Conservation (phyloP, 2,113 vertebrate genomes). For the Trematomus loennbergii region DNA sequence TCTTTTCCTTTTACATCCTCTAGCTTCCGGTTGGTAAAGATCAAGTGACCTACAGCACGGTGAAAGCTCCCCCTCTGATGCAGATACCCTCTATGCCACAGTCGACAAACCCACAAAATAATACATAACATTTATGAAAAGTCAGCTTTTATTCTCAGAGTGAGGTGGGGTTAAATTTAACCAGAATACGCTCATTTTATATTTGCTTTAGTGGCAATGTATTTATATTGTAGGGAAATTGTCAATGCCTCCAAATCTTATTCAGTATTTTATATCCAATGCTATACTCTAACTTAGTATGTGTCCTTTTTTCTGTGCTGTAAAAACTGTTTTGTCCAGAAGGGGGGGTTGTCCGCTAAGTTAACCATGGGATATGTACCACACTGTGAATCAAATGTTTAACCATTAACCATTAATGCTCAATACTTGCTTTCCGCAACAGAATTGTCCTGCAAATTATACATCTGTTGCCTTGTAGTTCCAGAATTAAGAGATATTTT, state of each 20-base stretch:
- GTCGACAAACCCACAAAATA: neutral
- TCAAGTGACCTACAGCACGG: constrained; percentile 38
- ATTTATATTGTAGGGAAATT: neutral
- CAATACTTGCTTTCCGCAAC: neutral
- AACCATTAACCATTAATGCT: too few species aligned
- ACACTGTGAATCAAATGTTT: neutral
- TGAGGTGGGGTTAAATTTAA: neutral
- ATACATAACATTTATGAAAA: neutral
- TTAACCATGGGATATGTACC: neutral
- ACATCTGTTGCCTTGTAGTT: neutral
- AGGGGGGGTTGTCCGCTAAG: constrained; percentile 20
- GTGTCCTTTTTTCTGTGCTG: neutral
- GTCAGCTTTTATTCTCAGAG: too few species aligned
- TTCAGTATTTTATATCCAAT: neutral
- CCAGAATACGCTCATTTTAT: neutral
- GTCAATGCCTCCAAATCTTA: too few species aligned
- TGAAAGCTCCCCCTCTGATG: constrained; percentile 6
- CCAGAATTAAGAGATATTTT: neutral
- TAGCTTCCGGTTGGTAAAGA: neutral
- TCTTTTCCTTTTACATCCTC: neutral
- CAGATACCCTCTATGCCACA: constrained; percentile 17
- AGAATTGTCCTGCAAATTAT: neutral
- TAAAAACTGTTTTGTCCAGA: constrained; percentile 16
- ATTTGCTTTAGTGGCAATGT: neutral
- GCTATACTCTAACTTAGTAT: neutral